phyloP scores from a whole-genome alignment of 2,888 invertebrate species.

The Eilema griseolum region DNA sequence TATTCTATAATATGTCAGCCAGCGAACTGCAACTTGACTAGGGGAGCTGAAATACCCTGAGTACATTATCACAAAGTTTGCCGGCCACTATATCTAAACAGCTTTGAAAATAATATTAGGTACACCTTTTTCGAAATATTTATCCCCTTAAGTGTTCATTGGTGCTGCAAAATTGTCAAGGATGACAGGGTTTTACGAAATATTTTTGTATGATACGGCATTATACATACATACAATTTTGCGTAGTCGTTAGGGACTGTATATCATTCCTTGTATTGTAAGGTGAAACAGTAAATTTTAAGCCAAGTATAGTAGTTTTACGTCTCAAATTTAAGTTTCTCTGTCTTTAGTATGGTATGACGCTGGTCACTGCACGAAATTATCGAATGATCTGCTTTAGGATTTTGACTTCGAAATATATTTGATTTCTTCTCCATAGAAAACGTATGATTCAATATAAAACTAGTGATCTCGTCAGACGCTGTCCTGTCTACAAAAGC shows the following conservation, averaged over 20 bases:
- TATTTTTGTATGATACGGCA: conserved; percentile 69
- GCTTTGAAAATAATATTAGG: conserved; percentile 26
- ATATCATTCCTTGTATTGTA: conserved; percentile 74
- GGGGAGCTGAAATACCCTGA: too few relatives aligned
- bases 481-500: too few relatives aligned
- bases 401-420: neutral
- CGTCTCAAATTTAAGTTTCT: conserved; percentile 65
- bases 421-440: neutral
- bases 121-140: conserved; percentile 56
- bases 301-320: conserved; percentile 67
- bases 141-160: conserved; percentile 73
- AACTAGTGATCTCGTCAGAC: neutral
- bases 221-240: conserved; percentile 58
- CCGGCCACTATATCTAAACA: conserved; percentile 17
- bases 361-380: conserved; percentile 26
- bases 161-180: conserved; percentile 77
- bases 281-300: conserved; percentile 73
- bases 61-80: too few relatives aligned
- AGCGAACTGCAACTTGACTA: too few relatives aligned
- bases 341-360: conserved; percentile 45
- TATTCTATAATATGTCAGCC: too few relatives aligned
- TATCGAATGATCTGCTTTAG: neutral
- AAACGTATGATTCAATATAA: neutral
- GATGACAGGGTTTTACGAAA: conserved; percentile 73
- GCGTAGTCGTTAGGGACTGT: conserved; percentile 62